A percentile compares a stretch with the other conserved stretches of the same genome.
phyloP scores from a whole-genome alignment of 2,797 vertebrate species.

The Salmo trutta region DNA sequence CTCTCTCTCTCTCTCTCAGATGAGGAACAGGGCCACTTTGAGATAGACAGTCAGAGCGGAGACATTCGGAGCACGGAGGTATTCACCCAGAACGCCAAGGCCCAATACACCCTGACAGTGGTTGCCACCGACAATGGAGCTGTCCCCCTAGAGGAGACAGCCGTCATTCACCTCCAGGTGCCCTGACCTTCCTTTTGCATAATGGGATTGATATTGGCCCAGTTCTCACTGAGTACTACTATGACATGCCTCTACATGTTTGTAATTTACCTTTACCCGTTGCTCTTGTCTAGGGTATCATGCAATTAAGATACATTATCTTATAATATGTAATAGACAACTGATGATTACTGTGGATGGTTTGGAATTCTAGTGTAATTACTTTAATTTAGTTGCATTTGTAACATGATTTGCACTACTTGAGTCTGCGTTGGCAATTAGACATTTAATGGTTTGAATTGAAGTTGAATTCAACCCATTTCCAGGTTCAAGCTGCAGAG shows the following conservation, averaged over 20 bases:
- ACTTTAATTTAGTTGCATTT: neutral
- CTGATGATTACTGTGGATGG: too few species aligned
- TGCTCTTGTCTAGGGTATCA: too few species aligned
- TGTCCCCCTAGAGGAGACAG: slow-evolving; percentile 73
- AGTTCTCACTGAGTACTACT: too few species aligned
- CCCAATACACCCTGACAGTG: slow-evolving; percentile 76
- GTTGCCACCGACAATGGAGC: slow-evolving; percentile 80
- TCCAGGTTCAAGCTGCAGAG: slow-evolving; percentile 79
- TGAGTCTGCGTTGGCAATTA: neutral
- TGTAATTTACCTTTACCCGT: too few species aligned
- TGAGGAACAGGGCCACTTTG: slow-evolving; percentile 73
- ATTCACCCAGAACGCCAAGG: slow-evolving; percentile 66
- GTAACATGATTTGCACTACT: neutral
- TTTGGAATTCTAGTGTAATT: too few species aligned
- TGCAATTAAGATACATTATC: too few species aligned
- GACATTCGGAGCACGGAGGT: slow-evolving; percentile 79
- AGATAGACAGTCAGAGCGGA: slow-evolving; percentile 82
- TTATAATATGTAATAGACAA: too few species aligned
- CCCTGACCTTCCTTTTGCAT: too few species aligned
- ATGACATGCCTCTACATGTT: too few species aligned
- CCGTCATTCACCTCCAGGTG: slow-evolving; percentile 85
- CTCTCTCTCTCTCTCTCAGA: slow-evolving; percentile 49
- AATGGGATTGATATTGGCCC: too few species aligned
- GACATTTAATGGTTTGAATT: neutral
- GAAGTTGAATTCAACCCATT: neutral